Evolutionary conservation across 2,888 invertebrate genomes (phyloP).

Genomic region (Ceriagrion tenellum): DNA sequence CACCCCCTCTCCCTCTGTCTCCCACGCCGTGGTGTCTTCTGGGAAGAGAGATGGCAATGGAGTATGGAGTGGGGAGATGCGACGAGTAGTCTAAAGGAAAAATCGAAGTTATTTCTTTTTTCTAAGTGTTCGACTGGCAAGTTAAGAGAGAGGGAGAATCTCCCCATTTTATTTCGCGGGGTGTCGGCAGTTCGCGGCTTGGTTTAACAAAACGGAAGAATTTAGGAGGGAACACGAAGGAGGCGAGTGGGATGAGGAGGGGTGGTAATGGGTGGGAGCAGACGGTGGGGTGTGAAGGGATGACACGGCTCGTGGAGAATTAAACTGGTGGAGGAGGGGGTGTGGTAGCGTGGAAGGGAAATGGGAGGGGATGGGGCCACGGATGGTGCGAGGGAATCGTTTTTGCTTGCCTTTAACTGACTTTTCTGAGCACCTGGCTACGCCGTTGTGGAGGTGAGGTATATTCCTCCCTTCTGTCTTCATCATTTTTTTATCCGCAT

Average conservation of each 20-base stretch:
- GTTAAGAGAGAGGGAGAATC: neutral
- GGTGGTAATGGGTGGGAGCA: neutral
- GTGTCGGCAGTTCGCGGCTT: neutral
- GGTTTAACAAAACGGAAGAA: neutral
- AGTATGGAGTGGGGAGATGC: neutral
- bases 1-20: neutral
- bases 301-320: neutral
- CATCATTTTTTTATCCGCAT: too few species aligned
- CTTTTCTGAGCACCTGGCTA: slow-evolving; percentile 59
- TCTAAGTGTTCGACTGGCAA: neutral
- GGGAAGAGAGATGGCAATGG: neutral
- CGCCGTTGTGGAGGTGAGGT: slow-evolving; percentile 41
- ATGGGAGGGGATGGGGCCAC: neutral
- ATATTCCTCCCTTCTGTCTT: neutral
- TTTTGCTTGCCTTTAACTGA: slow-evolving; percentile 38
- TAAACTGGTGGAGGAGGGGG: neutral
- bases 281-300: too few species aligned
- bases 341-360: neutral
- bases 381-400: neutral
- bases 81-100: neutral
- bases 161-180: neutral
- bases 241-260: neutral
- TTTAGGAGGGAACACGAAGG: neutral
- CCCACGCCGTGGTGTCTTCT: too few species aligned
- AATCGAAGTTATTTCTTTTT: neutral